Evolutionary conservation across 1,140 invertebrate species (phyloP).

Genomic region (Armadillidium nasatum): DNA sequence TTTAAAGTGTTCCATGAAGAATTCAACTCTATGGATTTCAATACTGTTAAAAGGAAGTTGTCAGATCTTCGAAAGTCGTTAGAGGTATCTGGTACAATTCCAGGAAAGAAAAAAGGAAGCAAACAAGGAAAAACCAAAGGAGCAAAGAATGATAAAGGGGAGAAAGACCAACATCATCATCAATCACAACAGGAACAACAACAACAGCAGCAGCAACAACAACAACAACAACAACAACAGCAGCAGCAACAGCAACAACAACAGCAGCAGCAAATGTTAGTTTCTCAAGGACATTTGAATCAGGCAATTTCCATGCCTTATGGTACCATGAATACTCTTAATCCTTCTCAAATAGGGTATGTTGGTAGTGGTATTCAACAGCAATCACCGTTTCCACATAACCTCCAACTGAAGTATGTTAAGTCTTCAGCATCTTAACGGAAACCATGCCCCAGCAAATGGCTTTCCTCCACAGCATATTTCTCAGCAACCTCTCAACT

Average conservation of each 20-base stretch:
- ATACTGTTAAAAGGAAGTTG: slow-evolving; percentile 43
- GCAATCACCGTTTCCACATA: background rate
- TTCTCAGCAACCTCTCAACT: background rate
- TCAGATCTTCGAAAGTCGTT: slow-evolving; percentile 39
- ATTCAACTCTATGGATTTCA: slow-evolving; percentile 46
- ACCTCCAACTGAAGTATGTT: background rate
- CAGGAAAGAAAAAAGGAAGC: background rate
- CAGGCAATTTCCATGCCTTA: background rate
- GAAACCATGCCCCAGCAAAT: background rate
- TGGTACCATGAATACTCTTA: background rate
- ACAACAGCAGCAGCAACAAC: too few relatives aligned
- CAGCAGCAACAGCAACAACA: too few relatives aligned
- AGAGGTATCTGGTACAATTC: slow-evolving; percentile 20
- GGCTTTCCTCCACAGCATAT: background rate
- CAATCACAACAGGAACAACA: too few relatives aligned
- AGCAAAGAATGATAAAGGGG: background rate
- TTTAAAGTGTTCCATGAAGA: slow-evolving; percentile 47
- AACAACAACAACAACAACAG: too few relatives aligned
- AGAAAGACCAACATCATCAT: background rate
- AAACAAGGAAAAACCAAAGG: background rate
- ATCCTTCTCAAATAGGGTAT: background rate
- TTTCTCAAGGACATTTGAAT: too few relatives aligned
- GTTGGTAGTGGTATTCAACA: background rate
- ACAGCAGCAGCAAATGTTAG: too few relatives aligned
- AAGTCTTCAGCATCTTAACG: background rate